Evolutionary conservation across 1,140 invertebrate genomes (phyloP), one percentile per base, ranked within the genome.

Genomic region (Notospermus geniculatus): DNA sequence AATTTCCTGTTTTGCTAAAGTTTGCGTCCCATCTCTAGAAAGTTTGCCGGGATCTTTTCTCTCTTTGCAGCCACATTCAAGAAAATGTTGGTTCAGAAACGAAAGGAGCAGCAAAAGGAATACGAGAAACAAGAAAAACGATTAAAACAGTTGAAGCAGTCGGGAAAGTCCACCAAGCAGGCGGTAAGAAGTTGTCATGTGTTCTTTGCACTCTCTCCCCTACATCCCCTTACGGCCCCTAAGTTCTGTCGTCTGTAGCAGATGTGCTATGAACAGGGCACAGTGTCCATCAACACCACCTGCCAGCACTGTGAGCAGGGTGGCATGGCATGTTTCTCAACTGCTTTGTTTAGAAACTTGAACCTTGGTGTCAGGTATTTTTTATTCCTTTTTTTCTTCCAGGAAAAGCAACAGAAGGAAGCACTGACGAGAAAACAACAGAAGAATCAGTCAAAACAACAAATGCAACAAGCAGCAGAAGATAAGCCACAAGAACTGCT

Each of bases 91-190:
- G 88, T 89, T 0, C 96, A 99, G 76, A 98, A 98, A 76, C 85
- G 90, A 11, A 93, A 92, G 73, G 95, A 99, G 80, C 89, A 91
- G 84, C 83, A 91, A n/a, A 98, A 98, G 78, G 94, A 97, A 66
- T 99, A 92, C 79, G 97, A 99, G 76, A 97, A 98, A 76, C 97
- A 99, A 79, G 95, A 98, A 76, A 98, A 97, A 80, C 85, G 88
- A 52, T 77, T 99, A 0, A 94, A 93, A 71, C 94, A 97, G 60
- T 73, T 98, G 78, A 99, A 99, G 84, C 88, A 92, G 4, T 89
- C 92, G 39, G 97, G 97, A 53, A 90, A 95, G 73, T 97, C 93
- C 2, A 95, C 93, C 76, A 98, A 98, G 81, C 86, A 89, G 69
- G 95, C 95, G 0, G 89, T 88, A 79, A 84, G 84, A 36, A 36